A percentile compares a stretch with the other conserved stretches of the same genome.
These are phyloP conservation scores for Orycteropus afer DNA, from an alignment of 2,113 vertebrate genomes.

Conservation along the genomic window DNA sequence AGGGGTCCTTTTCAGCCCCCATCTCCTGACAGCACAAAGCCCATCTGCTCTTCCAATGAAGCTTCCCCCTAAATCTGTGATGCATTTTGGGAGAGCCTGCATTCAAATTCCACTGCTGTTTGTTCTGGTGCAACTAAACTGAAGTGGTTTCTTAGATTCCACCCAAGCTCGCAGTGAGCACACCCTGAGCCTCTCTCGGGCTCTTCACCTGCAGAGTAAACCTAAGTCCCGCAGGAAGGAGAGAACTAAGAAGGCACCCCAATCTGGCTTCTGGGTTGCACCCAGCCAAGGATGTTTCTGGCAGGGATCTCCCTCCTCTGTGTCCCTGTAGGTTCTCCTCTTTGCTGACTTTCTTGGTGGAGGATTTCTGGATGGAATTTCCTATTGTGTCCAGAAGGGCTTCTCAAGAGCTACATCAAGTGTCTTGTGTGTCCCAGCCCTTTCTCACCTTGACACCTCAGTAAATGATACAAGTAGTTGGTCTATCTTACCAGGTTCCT, in stretches of 20 bases:
- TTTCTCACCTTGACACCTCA: neutral
- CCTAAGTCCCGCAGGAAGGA: neutral
- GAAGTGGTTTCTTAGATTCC: neutral
- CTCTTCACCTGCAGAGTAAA: neutral
- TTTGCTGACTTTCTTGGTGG: constrained; percentile 30
- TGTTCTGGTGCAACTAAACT: neutral
- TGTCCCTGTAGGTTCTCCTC: neutral
- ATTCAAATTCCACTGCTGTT: neutral
- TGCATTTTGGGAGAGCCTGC: neutral
- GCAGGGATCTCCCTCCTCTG: neutral
- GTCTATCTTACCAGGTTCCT: neutral
- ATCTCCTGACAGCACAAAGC: neutral
- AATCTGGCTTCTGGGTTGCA: neutral
- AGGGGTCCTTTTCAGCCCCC: neutral
- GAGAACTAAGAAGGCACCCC: neutral
- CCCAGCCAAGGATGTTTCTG: neutral
- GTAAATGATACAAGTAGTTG: neutral
- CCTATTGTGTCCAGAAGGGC: neutral
- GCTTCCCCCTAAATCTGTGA: neutral
- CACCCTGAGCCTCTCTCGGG: neutral
- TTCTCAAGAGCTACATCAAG: neutral
- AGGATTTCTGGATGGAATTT: neutral
- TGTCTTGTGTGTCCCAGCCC: neutral
- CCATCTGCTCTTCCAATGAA: neutral
- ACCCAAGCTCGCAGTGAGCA: neutral